Base-by-base conservation (phyloP, 1,140 invertebrate species). In the Oreohelix idahoensis region DNA sequence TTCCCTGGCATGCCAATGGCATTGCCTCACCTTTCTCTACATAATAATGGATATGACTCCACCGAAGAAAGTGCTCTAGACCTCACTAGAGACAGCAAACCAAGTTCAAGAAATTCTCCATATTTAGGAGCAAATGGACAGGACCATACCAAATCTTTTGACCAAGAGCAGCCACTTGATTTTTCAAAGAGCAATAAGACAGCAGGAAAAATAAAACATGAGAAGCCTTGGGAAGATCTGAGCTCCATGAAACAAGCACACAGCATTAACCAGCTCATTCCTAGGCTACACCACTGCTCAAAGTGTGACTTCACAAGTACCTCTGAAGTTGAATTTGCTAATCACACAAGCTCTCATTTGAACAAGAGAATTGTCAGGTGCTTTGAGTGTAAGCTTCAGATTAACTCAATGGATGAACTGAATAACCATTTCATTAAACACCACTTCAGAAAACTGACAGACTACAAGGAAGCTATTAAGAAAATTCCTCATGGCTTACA, bases 311-410 rank as follows among this genome's bases (percentile, higher is more conserved):
- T 87, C 83, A 84, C 89, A n/a, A 88, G 88, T 17, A 89, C 89
- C 58, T 89, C 88, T 20, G 51, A 89, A 29, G 85, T 87, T 32
- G 90, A 91, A 49, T 92, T 89, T 76, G 90, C 88, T 51, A 85
- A 88, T 15, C 91, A 92, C 80, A 90, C 90, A 89, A 88, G 87
- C 39, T 79, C 91, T 10, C 91, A 92, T 84, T 74, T 89, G 35
- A 90, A 88, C 83, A 91, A 90, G 73, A 83, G 89, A 63, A 87
- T 89, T 38, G 91, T 90, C 84, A 91, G 90, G 81, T 92, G 92
- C 86, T 89, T 89, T 26, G 89, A 90, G 81, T 92, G 92, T 80
- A 86, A 89, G 73, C 84, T 89, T 49, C 89, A 90, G 81, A 91
- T 92, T 83, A 88, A 85, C 70, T 86, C 88, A 29, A 88, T 91